A percentile compares a stretch with the other conserved stretches of the same genome.
These are phyloP conservation scores for Ectemnius continuus DNA, from an alignment of 2,888 invertebrate species.

Conservation along the genomic window DNA sequence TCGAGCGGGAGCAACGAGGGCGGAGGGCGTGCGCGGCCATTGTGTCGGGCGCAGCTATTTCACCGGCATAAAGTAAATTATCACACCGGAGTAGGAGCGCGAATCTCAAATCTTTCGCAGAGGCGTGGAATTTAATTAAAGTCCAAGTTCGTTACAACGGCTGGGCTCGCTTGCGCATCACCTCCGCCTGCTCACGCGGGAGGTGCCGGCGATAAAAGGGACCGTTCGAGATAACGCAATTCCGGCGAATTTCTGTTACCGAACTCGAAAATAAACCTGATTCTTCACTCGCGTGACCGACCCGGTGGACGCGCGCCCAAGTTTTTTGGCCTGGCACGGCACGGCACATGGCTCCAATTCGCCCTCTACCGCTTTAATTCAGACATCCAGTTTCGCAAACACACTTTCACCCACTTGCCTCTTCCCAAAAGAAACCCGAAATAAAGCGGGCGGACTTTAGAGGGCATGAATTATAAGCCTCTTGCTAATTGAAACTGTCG, in stretches of 20 bases:
- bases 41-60: constrained; percentile 9
- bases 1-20: not conserved
- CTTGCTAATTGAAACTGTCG: constrained; percentile 23
- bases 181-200: no score
- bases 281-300: not conserved
- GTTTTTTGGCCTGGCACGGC: not conserved
- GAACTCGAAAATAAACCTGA: constrained; percentile 4
- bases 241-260: constrained; percentile 2
- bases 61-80: constrained; percentile 32
- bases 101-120: constrained; percentile 41
- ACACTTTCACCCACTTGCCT: not conserved
- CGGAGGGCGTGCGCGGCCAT: constrained; percentile 8
- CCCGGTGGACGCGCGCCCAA: not conserved
- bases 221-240: constrained; percentile 7
- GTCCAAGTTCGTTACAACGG: constrained; percentile 21
- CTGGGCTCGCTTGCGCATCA: not conserved
- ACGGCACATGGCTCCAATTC: not conserved
- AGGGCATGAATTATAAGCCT: not conserved
- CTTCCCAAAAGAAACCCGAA: not conserved
- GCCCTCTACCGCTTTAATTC: constrained; percentile 9
- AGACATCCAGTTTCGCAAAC: constrained; percentile 9
- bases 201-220: not conserved
- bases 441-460: not conserved
- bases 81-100: constrained; percentile 16
- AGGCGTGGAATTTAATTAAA: constrained; percentile 49